Evolutionary conservation across 2,797 vertebrate genomes (phyloP), one percentile per base, ranked within the genome.

Genomic region (Stomatorhinus walkeri): DNA sequence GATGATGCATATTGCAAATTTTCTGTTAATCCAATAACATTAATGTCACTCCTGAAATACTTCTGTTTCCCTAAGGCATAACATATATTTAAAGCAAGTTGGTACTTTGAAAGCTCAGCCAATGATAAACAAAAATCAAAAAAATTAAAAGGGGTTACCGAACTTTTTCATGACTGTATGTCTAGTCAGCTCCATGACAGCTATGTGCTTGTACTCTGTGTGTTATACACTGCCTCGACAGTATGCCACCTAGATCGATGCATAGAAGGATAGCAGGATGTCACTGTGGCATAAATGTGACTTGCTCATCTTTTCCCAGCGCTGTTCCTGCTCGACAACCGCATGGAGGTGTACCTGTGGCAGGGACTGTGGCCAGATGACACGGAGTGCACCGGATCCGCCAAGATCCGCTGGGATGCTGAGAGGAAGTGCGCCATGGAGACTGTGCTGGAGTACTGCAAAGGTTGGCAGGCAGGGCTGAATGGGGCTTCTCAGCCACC

Each of bases 311-410:
- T 32, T 32, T 89, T 9, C 87, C 22, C 90, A 96, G 96, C 95
- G 3, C 88, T 96, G 72, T 97, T 96, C 90, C 90, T 97, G 90
- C 90, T 96, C 89, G 96, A 96, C 90, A 96, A 96, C 92, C 95
- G 93, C 8, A 95, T 96, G 95, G 96, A 96, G 93, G 96, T 96
- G 90, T 97, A 96, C 91, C 94, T 97, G 92, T 97, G 96, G 96
- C 96, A 97, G 92, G 96, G 96, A 90, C 92, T 92, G 92, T 93
- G 95, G 93, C 95, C 95, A 0, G 95, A 95, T 0, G 96, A 97
- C 87, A 89, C 91, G 0, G 93, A 94, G 91, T 91, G 94, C 87
- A 95, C 95, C 0, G 96, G 96, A 87, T 96, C 96, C 0, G 96
- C 96, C 0, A 95, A 94, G 91, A 95, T 96, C 88, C 96, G 96